Evolutionary conservation across 2,888 invertebrate species (phyloP).

Genomic region (Idaea dimidiata): DNA sequence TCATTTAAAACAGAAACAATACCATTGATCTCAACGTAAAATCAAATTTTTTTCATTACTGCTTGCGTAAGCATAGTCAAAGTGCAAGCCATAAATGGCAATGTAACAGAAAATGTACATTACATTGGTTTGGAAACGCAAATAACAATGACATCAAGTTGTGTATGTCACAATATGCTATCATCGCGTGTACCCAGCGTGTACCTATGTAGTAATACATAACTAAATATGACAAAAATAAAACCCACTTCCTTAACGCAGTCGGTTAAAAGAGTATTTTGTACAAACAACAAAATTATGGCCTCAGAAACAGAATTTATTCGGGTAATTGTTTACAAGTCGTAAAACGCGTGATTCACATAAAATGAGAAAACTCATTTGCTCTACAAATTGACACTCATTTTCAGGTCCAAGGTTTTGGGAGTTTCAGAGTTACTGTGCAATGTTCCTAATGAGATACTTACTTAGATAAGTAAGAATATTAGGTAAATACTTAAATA

Average conservation of each 20-base stretch:
- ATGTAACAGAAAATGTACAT: too few relatives aligned
- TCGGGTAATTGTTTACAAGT: neutral
- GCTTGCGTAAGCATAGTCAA: too few relatives aligned
- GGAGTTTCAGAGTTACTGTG: neutral
- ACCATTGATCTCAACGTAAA: too few relatives aligned
- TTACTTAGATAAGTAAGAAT: neutral
- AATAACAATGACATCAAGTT: too few relatives aligned
- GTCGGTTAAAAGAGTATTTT: neutral
- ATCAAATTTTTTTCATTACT: too few relatives aligned
- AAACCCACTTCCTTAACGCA: neutral
- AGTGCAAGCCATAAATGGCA: too few relatives aligned
- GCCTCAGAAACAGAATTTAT: neutral
- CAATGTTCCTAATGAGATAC: neutral
- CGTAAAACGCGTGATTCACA: slow-evolving; percentile 1
- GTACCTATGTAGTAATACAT: too few relatives aligned
- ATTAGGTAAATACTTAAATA: neutral
- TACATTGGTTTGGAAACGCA: too few relatives aligned
- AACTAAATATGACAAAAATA: too few relatives aligned
- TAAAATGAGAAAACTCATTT: slow-evolving; percentile 1
- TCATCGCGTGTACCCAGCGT: too few relatives aligned
- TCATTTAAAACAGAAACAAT: too few relatives aligned
- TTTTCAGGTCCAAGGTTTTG: neutral
- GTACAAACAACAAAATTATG: neutral
- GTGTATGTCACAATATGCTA: too few relatives aligned
- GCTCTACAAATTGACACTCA: slow-evolving; percentile 1